Evolutionary conservation across 2,888 invertebrate genomes (phyloP).

Genomic region (Agapostemon virescens): DNA sequence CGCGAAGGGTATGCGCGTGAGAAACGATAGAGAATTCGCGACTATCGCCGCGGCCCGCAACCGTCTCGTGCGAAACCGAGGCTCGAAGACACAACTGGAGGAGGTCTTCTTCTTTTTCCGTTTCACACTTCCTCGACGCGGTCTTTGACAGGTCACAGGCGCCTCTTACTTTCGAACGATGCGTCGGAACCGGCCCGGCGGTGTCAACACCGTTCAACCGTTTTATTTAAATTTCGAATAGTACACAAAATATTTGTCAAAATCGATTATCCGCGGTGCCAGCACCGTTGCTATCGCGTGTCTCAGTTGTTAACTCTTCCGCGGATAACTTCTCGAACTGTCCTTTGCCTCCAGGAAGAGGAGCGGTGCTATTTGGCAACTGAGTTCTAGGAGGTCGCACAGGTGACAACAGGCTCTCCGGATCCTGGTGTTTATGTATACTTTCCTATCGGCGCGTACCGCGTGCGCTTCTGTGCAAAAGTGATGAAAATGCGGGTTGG

Average conservation of each 20-base stretch:
- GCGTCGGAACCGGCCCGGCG: not conserved
- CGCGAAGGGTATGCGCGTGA: not conserved
- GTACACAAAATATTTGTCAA: too few relatives aligned
- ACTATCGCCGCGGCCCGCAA: not conserved
- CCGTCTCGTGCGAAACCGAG: not conserved
- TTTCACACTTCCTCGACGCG: not conserved
- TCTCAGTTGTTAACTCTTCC: too few relatives aligned
- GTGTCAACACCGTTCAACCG: too few relatives aligned
- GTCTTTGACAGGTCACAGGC: not conserved
- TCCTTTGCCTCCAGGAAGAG: not conserved
- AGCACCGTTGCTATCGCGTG: not conserved
- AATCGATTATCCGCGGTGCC: not conserved
- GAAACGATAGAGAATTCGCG: not conserved
- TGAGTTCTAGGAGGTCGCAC: not conserved
- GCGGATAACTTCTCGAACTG: not conserved
- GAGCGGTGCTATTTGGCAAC: not conserved
- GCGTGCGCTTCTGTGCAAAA: slow-evolving; percentile 74
- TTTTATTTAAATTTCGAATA: too few relatives aligned
- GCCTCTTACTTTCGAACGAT: not conserved
- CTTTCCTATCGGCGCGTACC: slow-evolving; percentile 54
- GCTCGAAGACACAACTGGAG: not conserved
- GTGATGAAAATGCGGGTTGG: slow-evolving; percentile 71
- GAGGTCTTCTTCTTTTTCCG: not conserved
- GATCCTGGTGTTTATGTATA: not conserved
- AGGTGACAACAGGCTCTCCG: not conserved